Conservation (phyloP, 2,888 invertebrate species). For the Tromatobia lineatoria region DNA sequence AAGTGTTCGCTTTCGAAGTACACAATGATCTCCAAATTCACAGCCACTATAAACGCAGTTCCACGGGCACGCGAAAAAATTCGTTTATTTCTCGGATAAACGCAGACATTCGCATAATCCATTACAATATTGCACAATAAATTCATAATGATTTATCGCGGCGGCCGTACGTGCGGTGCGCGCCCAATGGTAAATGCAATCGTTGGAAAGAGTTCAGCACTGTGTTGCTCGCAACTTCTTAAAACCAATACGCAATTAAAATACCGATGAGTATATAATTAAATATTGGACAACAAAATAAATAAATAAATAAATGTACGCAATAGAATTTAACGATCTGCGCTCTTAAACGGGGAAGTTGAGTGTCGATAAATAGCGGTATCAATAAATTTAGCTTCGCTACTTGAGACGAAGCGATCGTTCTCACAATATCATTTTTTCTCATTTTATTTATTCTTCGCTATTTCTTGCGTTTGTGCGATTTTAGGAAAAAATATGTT, state of each 20-base stretch:
- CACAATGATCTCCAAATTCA: slow-evolving; percentile 49
- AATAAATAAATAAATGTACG: neutral
- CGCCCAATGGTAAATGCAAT: slow-evolving; percentile 5
- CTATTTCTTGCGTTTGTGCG: slow-evolving; percentile 24
- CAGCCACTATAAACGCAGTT: slow-evolving; percentile 53
- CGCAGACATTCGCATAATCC: neutral
- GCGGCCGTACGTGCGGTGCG: neutral
- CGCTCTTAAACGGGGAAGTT: slow-evolving; percentile 22
- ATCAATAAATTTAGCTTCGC: neutral
- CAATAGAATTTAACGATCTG: slow-evolving; percentile 26
- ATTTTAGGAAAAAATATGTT: slow-evolving; percentile 33
- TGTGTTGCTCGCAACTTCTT: neutral
- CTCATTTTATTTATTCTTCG: slow-evolving; percentile 3
- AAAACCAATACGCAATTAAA: neutral
- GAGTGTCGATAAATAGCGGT: slow-evolving; percentile 1
- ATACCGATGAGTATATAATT: neutral
- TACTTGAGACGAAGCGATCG: neutral
- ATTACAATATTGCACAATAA: slow-evolving; percentile 20
- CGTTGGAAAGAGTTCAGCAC: slow-evolving; percentile 16
- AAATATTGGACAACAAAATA: neutral
- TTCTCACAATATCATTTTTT: neutral
- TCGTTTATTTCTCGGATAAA: slow-evolving; percentile 9
- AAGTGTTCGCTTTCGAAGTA: slow-evolving; percentile 18
- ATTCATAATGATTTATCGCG: neutral
- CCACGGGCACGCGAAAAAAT: slow-evolving; percentile 26